Evolutionary conservation across 2,113 vertebrate species (phyloP), one percentile per base, ranked within the genome.

Genomic region (Fulica atra): DNA sequence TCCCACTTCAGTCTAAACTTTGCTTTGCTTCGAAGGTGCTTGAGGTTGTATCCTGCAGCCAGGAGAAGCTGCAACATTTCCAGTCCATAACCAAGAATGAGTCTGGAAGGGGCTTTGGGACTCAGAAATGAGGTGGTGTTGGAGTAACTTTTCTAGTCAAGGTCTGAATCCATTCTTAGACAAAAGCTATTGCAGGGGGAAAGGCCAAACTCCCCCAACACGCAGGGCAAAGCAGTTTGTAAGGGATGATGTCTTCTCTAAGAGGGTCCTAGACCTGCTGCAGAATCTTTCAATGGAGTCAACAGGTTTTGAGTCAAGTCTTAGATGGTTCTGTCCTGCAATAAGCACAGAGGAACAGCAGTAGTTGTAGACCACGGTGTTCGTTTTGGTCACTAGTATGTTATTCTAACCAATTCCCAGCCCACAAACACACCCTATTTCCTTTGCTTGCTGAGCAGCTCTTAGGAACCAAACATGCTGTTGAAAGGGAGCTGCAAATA

Each of bases 401-500:
- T 86, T 93, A 35, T 95, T 77, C 64, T 54, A 88, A 66, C 51
- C 56, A 42, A 71, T 86, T 77, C n/a, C 44, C 57, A 68, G n/a
- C 36, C 83, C 48, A 50, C 65, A 81, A 91, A 88, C 72, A 68
- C 83, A 84, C 86, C 60, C 85, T 68, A 17, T 85, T 83, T 92
- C 88, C 80, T 92, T 57, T 28, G 24, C 82, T 86, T 71, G 38
- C 65, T 65, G 44, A 68, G 94, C 60, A 93, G 71, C 70, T 88
- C 69, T 74, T 84, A 70, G 2, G 68, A 94, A 83, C 44, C 56
- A 86, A 88, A 81, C 48, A 28, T 10, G 31, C 31, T 91, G 76
- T 68, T 90, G 77, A 96, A 94, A 90, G 72, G 74, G 48, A 86
- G 35, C 38, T 90, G 72, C 77, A 91, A 69, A 81, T 46, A 79